phyloP scores from a whole-genome alignment of 2,888 invertebrate genomes.

The Acleris holmiana region DNA sequence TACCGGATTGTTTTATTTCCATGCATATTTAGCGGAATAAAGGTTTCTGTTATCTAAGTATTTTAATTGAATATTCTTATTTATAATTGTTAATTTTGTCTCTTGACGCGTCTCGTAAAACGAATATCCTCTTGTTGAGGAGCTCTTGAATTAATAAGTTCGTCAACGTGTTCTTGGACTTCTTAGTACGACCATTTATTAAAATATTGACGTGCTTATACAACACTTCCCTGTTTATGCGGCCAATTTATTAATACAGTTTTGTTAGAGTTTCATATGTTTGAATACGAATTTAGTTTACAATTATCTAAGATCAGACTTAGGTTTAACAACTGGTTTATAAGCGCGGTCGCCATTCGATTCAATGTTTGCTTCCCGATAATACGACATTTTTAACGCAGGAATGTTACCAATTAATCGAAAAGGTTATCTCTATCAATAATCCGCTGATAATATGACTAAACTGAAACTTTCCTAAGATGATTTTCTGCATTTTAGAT shows the following conservation, averaged over 20 bases:
- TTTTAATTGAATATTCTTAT: conserved; percentile 35
- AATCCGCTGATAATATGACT: too few species aligned
- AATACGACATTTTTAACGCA: too few species aligned
- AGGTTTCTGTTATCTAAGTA: conserved; percentile 19
- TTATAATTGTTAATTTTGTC: conserved; percentile 14
- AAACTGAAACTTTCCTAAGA: too few species aligned
- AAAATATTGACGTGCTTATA: conserved; percentile 25
- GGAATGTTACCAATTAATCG: too few species aligned
- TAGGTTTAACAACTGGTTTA: too few species aligned
- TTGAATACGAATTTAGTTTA: too few species aligned
- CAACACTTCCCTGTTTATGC: conserved; percentile 29
- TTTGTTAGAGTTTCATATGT: neutral
- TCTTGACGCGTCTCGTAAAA: conserved; percentile 15
- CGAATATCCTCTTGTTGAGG: conserved; percentile 26
- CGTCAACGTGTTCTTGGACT: conserved; percentile 28
- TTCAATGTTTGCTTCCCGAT: too few species aligned
- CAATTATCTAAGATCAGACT: too few species aligned
- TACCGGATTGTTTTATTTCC: conserved; percentile 25
- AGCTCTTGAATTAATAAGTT: conserved; percentile 30
- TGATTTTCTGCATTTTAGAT: too few species aligned
- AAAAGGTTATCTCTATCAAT: too few species aligned
- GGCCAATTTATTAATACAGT: conserved; percentile 8
- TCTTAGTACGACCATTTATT: conserved; percentile 18
- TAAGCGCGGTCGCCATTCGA: too few species aligned
- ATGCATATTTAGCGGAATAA: conserved; percentile 29